A percentile compares a stretch with the other conserved stretches of the same genome.
phyloP scores from a whole-genome alignment of 1,140 invertebrate genomes.

The Nebria ingens region DNA sequence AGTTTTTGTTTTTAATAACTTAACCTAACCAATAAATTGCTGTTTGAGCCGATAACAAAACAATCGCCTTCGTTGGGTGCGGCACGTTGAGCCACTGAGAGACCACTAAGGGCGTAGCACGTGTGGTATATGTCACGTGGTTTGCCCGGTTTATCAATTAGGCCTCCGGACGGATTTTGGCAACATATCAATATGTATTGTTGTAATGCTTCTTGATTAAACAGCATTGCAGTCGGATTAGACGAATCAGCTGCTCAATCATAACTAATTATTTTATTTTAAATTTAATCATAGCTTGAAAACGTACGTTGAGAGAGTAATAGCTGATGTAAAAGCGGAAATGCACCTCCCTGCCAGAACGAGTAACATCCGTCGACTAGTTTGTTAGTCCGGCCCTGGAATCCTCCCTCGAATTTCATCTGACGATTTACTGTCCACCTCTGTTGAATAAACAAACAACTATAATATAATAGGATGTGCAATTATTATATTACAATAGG shows the following conservation, averaged over 20 bases:
- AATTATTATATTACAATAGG: neutral
- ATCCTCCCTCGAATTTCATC: conserved; percentile 85
- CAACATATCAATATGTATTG: conserved; percentile 93
- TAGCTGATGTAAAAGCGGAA: conserved; percentile 49
- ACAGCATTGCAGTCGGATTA: conserved; percentile 50
- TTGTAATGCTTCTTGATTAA: conserved; percentile 79
- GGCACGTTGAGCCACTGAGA: conserved; percentile 72
- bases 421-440: conserved; percentile 82
- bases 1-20: no score
- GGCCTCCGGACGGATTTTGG: conserved; percentile 78
- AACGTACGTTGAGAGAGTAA: conserved; percentile 17
- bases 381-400: conserved; percentile 95
- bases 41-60: neutral
- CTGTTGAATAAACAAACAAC: conserved; percentile 35
- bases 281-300: neutral
- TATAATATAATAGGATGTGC: conserved; percentile 15
- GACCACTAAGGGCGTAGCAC: conserved; percentile 90
- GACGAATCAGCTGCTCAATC: conserved; percentile 24
- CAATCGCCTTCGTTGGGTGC: neutral
- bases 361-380: conserved; percentile 97
- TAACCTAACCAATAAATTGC: neutral
- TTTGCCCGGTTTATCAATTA: conserved; percentile 93
- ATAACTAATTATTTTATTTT: conserved; percentile 9
- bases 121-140: conserved; percentile 89
- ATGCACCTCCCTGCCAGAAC: conserved; percentile 93